These are phyloP conservation scores for Calcarius lapponicus DNA, from an alignment of 2,797 vertebrate genomes.

Conservation along the genomic window DNA sequence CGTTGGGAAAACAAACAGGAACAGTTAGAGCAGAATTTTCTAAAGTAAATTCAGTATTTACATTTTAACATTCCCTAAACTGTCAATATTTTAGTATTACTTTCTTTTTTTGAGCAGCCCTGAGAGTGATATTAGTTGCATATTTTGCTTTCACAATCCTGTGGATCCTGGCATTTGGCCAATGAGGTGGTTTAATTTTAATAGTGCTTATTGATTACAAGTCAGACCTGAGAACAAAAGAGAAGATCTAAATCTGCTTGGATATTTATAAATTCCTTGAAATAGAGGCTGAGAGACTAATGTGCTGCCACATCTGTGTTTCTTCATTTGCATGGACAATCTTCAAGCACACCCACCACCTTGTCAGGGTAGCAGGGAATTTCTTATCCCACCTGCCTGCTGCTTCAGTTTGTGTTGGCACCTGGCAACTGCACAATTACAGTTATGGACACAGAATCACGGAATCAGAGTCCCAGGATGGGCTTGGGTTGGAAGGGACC, in stretches of 20 bases:
- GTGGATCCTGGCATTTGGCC: background rate
- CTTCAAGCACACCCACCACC: background rate
- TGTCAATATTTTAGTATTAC: background rate
- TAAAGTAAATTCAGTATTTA: background rate
- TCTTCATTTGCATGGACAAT: background rate
- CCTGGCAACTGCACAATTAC: background rate
- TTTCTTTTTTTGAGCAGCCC: background rate
- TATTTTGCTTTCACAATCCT: background rate
- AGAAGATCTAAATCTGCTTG: background rate
- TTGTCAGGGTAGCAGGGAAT: background rate
- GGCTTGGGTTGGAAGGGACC: background rate
- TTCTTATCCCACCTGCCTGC: background rate
- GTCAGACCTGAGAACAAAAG: background rate
- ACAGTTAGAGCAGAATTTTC: background rate
- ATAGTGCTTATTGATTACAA: background rate
- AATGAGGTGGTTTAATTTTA: background rate
- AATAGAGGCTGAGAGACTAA: background rate
- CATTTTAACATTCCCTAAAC: background rate
- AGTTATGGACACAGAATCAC: background rate
- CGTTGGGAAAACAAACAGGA: background rate
- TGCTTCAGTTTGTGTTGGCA: background rate
- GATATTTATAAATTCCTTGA: fast-evolving
- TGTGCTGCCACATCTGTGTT: background rate
- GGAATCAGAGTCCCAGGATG: background rate
- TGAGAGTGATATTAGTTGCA: background rate